A percentile compares a stretch with the other conserved stretches of the same genome.
Evolutionary conservation across 2,888 invertebrate species (phyloP).

Genomic region (Cotesia congregata): DNA sequence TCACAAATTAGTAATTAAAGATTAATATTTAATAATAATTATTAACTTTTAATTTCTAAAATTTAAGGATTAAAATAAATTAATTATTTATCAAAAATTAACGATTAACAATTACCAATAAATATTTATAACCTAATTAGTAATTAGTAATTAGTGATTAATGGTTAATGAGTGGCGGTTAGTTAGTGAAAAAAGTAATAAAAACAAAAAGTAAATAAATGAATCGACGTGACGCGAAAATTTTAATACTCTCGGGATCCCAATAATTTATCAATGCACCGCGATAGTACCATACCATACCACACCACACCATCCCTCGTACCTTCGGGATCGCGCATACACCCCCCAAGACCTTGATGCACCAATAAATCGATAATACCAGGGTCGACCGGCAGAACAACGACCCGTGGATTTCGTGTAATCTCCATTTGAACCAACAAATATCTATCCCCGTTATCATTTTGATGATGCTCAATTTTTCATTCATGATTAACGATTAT

Average conservation of each 20-base stretch:
- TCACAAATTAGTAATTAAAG: no score
- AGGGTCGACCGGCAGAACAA: slow-evolving; percentile 46
- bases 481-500: background rate
- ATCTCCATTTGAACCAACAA: slow-evolving; percentile 24
- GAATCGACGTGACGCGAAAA: slow-evolving; percentile 4
- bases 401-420: slow-evolving; percentile 22
- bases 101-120: slow-evolving; percentile 16
- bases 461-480: slow-evolving; percentile 32
- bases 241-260: slow-evolving; percentile 34
- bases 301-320: background rate
- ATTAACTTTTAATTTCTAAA: no score
- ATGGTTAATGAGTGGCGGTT: background rate
- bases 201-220: slow-evolving; percentile 17
- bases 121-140: no score
- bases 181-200: background rate
- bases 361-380: slow-evolving; percentile 48
- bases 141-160: background rate
- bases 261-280: slow-evolving; percentile 43
- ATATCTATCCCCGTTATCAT: slow-evolving; percentile 26
- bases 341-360: slow-evolving; percentile 43
- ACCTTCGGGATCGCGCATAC: slow-evolving; percentile 38
- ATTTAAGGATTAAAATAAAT: no score
- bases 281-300: background rate
- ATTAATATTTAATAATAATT: no score
- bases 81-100: no score